Percentiles rank a stretch among this genome's conserved stretches.
Evolutionary conservation across 2,888 invertebrate species (phyloP).

Genomic region (Andrena minutula): DNA sequence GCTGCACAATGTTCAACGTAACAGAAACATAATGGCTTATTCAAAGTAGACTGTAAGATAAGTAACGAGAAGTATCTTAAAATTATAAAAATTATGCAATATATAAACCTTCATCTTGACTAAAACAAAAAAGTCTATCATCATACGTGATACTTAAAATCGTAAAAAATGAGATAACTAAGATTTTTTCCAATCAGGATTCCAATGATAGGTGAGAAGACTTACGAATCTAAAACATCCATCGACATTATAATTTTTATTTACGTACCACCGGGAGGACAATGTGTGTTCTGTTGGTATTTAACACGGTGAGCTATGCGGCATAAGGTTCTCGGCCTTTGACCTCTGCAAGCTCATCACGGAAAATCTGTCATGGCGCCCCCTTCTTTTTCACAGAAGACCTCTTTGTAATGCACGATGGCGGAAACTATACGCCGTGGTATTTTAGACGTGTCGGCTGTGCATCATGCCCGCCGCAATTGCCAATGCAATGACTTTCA

Average conservation of each 20-base stretch:
- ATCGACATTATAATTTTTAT: background rate
- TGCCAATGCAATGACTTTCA: conserved; percentile 59
- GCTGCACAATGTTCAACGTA: no score
- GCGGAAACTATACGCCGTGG: conserved; percentile 70
- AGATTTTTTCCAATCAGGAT: no score
- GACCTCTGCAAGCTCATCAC: conserved; percentile 53
- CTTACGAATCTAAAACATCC: background rate
- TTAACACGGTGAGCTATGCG: conserved; percentile 27
- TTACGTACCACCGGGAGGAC: background rate
- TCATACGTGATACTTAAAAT: no score
- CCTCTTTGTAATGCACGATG: conserved; percentile 72
- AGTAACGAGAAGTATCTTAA: no score
- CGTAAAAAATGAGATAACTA: no score
- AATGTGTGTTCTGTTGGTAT: conserved; percentile 23
- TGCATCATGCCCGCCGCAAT: conserved; percentile 43
- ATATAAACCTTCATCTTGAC: no score
- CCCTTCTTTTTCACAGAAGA: conserved; percentile 65
- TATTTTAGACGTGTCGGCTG: conserved; percentile 66
- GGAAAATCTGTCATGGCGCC: conserved; percentile 64
- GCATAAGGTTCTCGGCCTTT: conserved; percentile 51
- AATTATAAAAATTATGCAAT: no score
- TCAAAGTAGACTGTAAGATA: no score
- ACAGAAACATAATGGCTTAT: no score
- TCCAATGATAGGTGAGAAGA: no score
- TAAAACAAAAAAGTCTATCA: no score